Conservation (phyloP, 2,888 invertebrate genomes). For the Megaustenia siamemsis region DNA sequence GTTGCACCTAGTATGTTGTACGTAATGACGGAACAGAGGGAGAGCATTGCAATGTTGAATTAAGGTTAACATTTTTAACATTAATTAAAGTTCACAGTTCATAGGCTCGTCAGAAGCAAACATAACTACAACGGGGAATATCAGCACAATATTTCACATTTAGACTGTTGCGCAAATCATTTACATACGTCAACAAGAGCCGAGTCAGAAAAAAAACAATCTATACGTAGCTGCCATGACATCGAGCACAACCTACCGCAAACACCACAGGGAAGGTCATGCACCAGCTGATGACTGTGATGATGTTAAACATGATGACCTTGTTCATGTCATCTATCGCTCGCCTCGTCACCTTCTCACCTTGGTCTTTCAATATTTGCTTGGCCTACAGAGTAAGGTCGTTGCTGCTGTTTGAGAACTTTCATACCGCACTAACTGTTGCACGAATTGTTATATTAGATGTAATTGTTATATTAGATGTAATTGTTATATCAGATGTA, state of each 20-base stretch:
- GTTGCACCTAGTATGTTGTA: neutral
- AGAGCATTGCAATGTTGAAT: neutral
- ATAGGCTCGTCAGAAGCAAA: too few relatives aligned
- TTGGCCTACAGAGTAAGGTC: neutral
- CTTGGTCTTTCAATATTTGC: neutral
- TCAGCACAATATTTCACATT: too few relatives aligned
- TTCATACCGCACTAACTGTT: too few relatives aligned
- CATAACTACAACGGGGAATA: too few relatives aligned
- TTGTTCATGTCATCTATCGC: slow-evolving; percentile 10
- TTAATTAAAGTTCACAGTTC: neutral
- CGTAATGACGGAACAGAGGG: neutral
- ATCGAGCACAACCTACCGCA: slow-evolving; percentile 33
- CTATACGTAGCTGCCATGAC: too few relatives aligned
- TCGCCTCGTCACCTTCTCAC: neutral
- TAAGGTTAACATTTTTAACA: neutral
- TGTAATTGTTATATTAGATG: too few relatives aligned
- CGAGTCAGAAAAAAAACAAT: too few relatives aligned
- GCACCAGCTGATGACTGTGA: neutral
- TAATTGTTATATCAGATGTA: too few relatives aligned
- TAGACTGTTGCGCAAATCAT: too few relatives aligned
- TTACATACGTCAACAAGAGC: too few relatives aligned
- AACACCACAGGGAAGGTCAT: neutral
- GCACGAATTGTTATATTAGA: too few relatives aligned
- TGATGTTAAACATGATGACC: neutral
- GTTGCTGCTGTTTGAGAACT: too few relatives aligned